phyloP scores from a whole-genome alignment of 2,113 vertebrate species.

The Rhinopomastus cyanomelas region DNA sequence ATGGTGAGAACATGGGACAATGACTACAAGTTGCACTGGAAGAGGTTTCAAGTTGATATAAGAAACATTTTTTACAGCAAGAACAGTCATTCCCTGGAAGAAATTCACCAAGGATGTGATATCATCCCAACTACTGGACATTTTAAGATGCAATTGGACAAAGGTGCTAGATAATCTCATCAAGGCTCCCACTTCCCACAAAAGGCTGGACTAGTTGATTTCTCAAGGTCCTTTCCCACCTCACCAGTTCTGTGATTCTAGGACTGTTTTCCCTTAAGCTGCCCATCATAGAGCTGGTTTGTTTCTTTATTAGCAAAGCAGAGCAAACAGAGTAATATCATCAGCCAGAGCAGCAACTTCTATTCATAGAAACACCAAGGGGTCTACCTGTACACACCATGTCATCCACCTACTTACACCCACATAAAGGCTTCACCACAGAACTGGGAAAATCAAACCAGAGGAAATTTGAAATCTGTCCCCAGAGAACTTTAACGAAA shows the following conservation, averaged over 20 bases:
- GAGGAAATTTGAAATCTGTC: neutral
- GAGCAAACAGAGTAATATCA: neutral
- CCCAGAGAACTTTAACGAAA: neutral
- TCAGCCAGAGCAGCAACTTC: neutral
- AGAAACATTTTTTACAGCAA: neutral
- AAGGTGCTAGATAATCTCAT: neutral
- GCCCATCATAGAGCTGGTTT: neutral
- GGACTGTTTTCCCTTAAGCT: neutral
- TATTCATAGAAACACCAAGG: neutral
- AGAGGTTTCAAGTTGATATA: neutral
- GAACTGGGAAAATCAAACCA: neutral
- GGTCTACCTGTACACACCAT: neutral
- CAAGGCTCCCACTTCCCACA: neutral
- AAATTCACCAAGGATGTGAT: neutral
- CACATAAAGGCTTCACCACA: neutral
- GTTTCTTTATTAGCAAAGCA: neutral
- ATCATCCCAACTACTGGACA: neutral
- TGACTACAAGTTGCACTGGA: neutral
- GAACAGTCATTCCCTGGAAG: neutral
- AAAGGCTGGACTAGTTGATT: neutral
- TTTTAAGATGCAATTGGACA: neutral
- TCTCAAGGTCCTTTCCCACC: accelerated
- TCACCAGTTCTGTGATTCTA: neutral
- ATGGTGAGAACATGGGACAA: neutral
- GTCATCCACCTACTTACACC: neutral